Evolutionary conservation across 2,797 vertebrate species (phyloP).

Genomic region (Pangasius sanitwongsei): DNA sequence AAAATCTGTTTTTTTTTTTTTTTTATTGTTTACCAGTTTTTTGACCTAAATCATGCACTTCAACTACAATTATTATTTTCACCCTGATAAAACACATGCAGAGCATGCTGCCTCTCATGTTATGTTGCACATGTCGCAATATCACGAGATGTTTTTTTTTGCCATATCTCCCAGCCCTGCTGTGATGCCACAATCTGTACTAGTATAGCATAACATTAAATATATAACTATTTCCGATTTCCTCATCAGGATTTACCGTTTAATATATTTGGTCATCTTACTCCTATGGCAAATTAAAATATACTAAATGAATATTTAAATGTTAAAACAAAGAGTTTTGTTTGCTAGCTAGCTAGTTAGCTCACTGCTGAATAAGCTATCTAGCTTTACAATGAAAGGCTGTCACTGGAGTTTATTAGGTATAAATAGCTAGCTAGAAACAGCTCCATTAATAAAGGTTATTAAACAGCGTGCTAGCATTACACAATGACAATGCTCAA

Average conservation of each 20-base stretch:
- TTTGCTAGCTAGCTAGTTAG: not conserved
- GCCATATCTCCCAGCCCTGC: not conserved
- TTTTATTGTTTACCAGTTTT: too few relatives aligned
- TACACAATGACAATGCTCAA: not conserved
- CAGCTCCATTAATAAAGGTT: too few relatives aligned
- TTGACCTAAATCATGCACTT: too few relatives aligned
- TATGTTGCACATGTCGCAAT: too few relatives aligned
- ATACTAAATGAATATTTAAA: not conserved
- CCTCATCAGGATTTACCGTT: not conserved
- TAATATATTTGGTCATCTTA: not conserved
- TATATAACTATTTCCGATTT: not conserved
- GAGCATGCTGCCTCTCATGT: too few relatives aligned
- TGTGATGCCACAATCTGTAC: not conserved
- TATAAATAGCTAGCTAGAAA: not conserved
- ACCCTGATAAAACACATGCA: too few relatives aligned
- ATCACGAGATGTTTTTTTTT: too few relatives aligned
- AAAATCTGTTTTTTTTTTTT: not conserved
- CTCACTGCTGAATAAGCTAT: not conserved
- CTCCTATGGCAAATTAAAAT: not conserved
- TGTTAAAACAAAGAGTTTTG: not conserved
- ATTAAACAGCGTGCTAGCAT: not conserved
- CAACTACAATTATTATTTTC: too few relatives aligned
- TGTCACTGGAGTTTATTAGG: not conserved
- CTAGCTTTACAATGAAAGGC: not conserved
- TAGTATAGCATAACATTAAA: not conserved